phyloP scores from a whole-genome alignment of 2,113 vertebrate genomes.

The Arothron firmamentum region DNA sequence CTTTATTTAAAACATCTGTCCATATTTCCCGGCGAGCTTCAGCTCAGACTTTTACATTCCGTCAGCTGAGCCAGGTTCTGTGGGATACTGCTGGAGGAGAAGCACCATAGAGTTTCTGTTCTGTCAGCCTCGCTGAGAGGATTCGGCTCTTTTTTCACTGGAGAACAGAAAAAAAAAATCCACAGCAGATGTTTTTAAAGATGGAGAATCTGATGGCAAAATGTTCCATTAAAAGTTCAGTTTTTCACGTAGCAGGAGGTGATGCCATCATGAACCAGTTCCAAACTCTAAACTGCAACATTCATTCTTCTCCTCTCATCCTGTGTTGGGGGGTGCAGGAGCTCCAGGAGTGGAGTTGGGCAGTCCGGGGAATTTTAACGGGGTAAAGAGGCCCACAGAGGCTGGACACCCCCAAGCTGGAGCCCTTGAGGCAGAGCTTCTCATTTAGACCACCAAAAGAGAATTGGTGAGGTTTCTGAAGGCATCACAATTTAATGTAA shows the following conservation, averaged over 20 bases:
- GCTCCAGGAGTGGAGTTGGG: not conserved
- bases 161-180: not conserved
- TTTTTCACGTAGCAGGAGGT: not conserved
- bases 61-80: slow-evolving; percentile 4
- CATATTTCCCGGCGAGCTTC: not conserved
- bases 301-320: slow-evolving; percentile 3
- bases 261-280: not conserved
- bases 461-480: slow-evolving; percentile 7
- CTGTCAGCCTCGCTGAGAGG: not conserved
- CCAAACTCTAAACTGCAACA: slow-evolving; percentile 11
- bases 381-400: slow-evolving; percentile 4
- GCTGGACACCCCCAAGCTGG: slow-evolving; percentile 54
- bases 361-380: slow-evolving; percentile 39
- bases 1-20: slow-evolving; percentile 31
- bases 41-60: slow-evolving; percentile 6
- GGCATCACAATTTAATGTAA: slow-evolving; percentile 23
- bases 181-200: not conserved
- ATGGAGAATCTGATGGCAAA: not conserved
- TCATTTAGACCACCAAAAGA: slow-evolving; percentile 26
- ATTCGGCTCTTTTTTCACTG: not conserved
- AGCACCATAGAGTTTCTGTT: not conserved
- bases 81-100: not conserved
- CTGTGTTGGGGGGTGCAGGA: not conserved
- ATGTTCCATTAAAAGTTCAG: not conserved
- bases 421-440: slow-evolving; percentile 48